These are phyloP conservation scores for Erpornis zantholeuca DNA, from an alignment of 2,113 vertebrate species.

Conservation along the genomic window DNA sequence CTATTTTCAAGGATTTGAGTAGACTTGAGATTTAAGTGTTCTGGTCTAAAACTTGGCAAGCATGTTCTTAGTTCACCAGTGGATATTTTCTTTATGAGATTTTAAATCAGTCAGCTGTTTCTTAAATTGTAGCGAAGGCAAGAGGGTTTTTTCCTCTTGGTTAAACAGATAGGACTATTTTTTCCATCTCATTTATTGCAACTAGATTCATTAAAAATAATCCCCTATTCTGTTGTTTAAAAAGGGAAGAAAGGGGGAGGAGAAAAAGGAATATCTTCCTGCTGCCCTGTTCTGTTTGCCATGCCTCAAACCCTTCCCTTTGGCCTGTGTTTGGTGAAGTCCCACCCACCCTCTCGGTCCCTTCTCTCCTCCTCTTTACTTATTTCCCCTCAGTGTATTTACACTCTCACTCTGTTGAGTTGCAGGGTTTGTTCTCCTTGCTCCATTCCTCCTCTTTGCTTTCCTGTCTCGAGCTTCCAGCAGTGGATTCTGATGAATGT, in stretches of 20 bases:
- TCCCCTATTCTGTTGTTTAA: neutral
- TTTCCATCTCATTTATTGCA: conserved; percentile 66
- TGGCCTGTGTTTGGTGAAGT: conserved; percentile 31
- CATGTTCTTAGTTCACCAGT: conserved; percentile 4
- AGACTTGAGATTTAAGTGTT: conserved; percentile 49
- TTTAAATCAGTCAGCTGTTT: conserved; percentile 73
- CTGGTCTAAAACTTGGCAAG: conserved; percentile 67
- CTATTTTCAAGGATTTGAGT: conserved; percentile 70
- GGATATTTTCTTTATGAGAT: conserved; percentile 73
- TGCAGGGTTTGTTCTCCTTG: neutral
- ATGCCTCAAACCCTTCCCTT: conserved; percentile 48
- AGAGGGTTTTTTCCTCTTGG: conserved; percentile 17
- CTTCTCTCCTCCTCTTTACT: conserved; percentile 43
- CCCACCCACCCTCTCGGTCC: conserved; percentile 12
- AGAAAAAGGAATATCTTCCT: neutral
- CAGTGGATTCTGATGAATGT: neutral
- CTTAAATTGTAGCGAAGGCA: conserved; percentile 57
- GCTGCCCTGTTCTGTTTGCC: conserved; percentile 55
- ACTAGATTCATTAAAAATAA: conserved; percentile 57
- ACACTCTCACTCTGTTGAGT: conserved; percentile 12
- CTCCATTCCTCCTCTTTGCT: neutral
- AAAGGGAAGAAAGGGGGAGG: neutral
- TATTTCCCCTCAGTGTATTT: conserved; percentile 40
- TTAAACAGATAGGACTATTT: conserved; percentile 63
- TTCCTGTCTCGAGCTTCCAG: neutral